phyloP scores from a whole-genome alignment of 1,140 invertebrate genomes.

The Littorina saxatilis region DNA sequence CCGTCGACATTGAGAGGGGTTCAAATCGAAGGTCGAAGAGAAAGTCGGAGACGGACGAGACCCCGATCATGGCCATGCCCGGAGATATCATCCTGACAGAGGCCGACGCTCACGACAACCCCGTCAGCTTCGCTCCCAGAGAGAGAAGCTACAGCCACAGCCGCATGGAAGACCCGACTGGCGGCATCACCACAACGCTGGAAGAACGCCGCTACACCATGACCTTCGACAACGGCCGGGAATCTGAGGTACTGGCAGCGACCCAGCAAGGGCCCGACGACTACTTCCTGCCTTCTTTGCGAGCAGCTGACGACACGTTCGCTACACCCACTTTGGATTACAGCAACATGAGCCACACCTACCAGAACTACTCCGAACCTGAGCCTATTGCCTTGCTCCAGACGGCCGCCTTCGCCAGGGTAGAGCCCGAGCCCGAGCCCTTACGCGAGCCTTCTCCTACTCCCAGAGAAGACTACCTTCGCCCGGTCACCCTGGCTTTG shows the following conservation, averaged over 20 bases:
- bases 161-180: neutral
- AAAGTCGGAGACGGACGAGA: neutral
- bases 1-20: too few relatives aligned
- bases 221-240: slow-evolving; percentile 20
- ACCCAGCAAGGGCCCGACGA: neutral
- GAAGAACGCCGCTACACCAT: slow-evolving; percentile 22
- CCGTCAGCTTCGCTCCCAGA: neutral
- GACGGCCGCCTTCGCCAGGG: neutral
- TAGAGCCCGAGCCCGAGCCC: neutral
- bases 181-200: neutral
- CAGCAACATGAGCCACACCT: too few relatives aligned
- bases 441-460: neutral
- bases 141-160: neutral
- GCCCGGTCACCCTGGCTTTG: neutral
- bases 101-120: neutral
- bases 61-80: slow-evolving; percentile 25
- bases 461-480: neutral
- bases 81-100: slow-evolving; percentile 43
- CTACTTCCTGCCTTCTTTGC: neutral
- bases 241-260: neutral
- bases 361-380: neutral
- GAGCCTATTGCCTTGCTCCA: too few relatives aligned
- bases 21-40: neutral
- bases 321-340: slow-evolving; percentile 8
- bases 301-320: neutral